phyloP scores from a whole-genome alignment of 2,113 vertebrate species.

The Petaurus breviceps region DNA sequence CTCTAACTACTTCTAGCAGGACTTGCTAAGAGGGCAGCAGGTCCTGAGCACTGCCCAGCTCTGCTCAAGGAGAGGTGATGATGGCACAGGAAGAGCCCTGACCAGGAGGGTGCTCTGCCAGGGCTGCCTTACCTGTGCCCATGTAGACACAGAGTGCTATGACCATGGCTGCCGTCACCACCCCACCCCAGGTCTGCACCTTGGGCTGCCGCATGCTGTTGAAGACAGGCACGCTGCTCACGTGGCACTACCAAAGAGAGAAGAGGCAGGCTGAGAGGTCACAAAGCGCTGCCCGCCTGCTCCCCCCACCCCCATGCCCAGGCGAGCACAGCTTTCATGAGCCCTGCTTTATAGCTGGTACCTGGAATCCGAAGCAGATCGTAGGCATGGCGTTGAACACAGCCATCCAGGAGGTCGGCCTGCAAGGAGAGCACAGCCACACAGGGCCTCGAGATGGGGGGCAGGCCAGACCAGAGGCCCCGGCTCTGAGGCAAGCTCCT shows the following conservation, averaged over 20 bases:
- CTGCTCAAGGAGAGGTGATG: background rate
- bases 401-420: conserved; percentile 92
- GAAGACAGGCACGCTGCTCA: conserved; percentile 96
- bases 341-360: conserved; percentile 67
- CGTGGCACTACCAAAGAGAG: conserved; percentile 89
- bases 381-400: conserved; percentile 96
- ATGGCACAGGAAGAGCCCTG: background rate
- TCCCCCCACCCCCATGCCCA: background rate
- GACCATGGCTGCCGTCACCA: conserved; percentile 93
- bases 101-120: background rate
- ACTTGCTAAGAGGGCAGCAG: too few species aligned
- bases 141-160: conserved; percentile 97
- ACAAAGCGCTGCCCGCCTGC: accelerated
- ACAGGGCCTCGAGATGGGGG: background rate
- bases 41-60: background rate
- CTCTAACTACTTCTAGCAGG: background rate
- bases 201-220: conserved; percentile 93
- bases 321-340: background rate
- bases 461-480: background rate
- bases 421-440: conserved; percentile 69
- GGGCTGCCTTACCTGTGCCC: conserved; percentile 89
- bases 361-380: conserved; percentile 98
- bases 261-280: background rate
- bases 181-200: conserved; percentile 91
- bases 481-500: background rate